Evolutionary conservation across 2,113 vertebrate genomes (phyloP), one percentile per base, ranked within the genome.

Genomic region (Baryphthengus martii): DNA sequence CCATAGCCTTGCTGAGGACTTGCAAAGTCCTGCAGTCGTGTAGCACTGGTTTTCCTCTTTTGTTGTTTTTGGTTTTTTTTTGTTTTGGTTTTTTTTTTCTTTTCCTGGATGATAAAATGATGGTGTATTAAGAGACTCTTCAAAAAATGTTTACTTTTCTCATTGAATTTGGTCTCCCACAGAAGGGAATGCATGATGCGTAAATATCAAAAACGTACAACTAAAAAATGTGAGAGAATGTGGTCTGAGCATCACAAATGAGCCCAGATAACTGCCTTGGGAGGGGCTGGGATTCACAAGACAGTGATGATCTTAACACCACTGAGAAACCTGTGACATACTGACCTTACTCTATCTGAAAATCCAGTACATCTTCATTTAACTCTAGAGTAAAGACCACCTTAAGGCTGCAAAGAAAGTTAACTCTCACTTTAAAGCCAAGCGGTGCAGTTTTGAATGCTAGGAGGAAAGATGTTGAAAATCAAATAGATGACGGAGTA

Each of bases 331-430:
- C 2, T 13, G 12, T 13, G 40, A 20, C 6, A 3, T 67, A 23
- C 45, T 52, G 31, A 47, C 33, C n/a, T n/a, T n/a, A n/a, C n/a
- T n/a, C n/a, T n/a, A n/a, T n/a, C n/a, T n/a, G 83, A 68, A 95
- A 93, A 95, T 68, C 73, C 24, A 81, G 66, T 91, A 91, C 92
- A 91, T 95, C 84, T 94, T 96, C 77, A 86, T 94, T 95, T 86
- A 97, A 92, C 74, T 91, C 85, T 66, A 91, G 91, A 88, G 89
- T 80, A 67, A 82, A 89, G 63, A 85, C 66, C 49, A 74, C 44
- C 6, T 35, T 28, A 67, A 11, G 13, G 56, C 73, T 94, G 45
- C 61, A 59, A 80, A 82, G 67, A 75, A 78, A 70, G n/a, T 59
- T 82, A 73, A 73, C 71, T 82, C n/a, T 61, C 31, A 40, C 63